Evolutionary conservation across 92 coral and sea anemone genomes (phyloP).

Genomic region (Epizoanthus ramosus): DNA sequence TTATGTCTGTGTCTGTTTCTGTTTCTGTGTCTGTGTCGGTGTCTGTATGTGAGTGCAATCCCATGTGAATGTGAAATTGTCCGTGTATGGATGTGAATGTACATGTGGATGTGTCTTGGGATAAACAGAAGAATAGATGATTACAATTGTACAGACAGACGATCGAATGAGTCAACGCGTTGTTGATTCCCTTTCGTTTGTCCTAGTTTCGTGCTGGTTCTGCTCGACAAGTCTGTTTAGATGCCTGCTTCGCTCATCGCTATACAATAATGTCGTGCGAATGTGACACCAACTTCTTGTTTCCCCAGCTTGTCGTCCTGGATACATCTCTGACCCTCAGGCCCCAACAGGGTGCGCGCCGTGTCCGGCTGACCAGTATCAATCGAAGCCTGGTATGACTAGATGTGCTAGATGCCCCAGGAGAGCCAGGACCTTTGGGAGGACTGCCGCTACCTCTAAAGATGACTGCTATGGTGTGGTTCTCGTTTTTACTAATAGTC

Average conservation of each 20-base stretch:
- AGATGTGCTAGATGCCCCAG: slow-evolving; percentile 19
- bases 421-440: not conserved
- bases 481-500: not conserved
- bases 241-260: not conserved
- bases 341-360: not conserved
- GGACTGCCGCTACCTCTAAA: slow-evolving; percentile 5
- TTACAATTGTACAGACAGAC: too few relatives aligned
- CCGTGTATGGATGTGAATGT: too few relatives aligned
- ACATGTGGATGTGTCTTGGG: too few relatives aligned
- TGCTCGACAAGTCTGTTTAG: too few relatives aligned
- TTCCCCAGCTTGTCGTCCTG: slow-evolving; percentile 26
- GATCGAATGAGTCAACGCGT: too few relatives aligned
- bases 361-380: slow-evolving; percentile 20
- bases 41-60: too few relatives aligned
- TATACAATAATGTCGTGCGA: not conserved
- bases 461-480: slow-evolving; percentile 22
- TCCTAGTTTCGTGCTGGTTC: too few relatives aligned
- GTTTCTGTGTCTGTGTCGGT: too few relatives aligned
- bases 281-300: not conserved
- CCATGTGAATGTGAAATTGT: too few relatives aligned
- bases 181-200: too few relatives aligned
- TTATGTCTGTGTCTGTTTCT: too few relatives aligned
- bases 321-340: not conserved
- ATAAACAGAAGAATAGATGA: too few relatives aligned
- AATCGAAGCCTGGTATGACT: not conserved